These are phyloP conservation scores for Copidosoma floridanum DNA, from an alignment of 1,140 invertebrate genomes.

Conservation along the genomic window DNA sequence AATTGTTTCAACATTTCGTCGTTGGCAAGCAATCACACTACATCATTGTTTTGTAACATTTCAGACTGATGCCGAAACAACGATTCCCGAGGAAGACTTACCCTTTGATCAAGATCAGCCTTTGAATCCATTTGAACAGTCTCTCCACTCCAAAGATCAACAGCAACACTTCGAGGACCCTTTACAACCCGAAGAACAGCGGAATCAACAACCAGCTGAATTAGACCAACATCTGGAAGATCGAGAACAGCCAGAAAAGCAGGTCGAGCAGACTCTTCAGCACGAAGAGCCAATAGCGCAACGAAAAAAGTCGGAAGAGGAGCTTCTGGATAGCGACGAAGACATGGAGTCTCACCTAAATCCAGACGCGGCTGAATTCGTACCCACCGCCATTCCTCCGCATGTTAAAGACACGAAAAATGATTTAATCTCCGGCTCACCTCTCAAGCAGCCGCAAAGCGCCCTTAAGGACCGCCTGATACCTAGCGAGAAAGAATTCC, in stretches of 20 bases:
- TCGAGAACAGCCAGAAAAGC: not conserved
- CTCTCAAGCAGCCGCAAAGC: constrained; percentile 56
- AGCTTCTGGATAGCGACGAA: too few relatives aligned
- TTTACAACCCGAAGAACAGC: not conserved
- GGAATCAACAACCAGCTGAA: not conserved
- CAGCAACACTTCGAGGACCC: too few relatives aligned
- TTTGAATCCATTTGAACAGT: too few relatives aligned
- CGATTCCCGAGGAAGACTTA: constrained; percentile 9
- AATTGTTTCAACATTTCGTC: too few relatives aligned
- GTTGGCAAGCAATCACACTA: too few relatives aligned
- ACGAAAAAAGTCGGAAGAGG: constrained; percentile 16
- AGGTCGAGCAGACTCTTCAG: not conserved
- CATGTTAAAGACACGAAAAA: constrained; percentile 51
- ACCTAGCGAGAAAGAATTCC: constrained; percentile 65
- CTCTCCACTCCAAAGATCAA: too few relatives aligned
- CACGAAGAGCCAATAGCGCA: not conserved
- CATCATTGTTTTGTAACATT: too few relatives aligned
- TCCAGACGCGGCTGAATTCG: constrained; percentile 71
- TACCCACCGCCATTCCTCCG: constrained; percentile 56
- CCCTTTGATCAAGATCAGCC: not conserved
- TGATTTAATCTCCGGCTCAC: constrained; percentile 63
- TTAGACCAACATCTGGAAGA: not conserved
- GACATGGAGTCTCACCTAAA: constrained; percentile 71
- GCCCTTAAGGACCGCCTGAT: constrained; percentile 63
- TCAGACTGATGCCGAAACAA: constrained; percentile 17